Evolutionary conservation across 2,888 invertebrate species (phyloP).

Genomic region (Meta bourneti): DNA sequence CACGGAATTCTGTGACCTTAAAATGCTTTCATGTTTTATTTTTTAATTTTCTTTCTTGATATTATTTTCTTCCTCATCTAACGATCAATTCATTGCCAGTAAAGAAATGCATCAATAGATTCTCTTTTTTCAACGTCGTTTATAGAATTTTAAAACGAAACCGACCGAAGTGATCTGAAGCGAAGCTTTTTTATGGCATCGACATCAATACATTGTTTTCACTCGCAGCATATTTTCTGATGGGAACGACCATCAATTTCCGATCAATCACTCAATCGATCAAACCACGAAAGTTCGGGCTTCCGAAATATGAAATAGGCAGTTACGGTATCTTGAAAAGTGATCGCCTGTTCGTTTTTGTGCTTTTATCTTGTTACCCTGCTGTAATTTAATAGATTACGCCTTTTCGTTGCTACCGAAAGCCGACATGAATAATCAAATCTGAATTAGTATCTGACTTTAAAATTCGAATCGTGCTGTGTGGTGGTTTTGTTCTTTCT

Average conservation of each 20-base stretch:
- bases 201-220: background rate
- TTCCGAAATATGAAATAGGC: background rate
- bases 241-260: background rate
- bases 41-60: background rate
- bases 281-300: slow-evolving; percentile 15
- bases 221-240: background rate
- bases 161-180: too few species aligned
- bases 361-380: background rate
- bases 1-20: slow-evolving; percentile 47
- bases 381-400: slow-evolving; percentile 11
- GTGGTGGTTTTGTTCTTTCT: background rate
- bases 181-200: background rate
- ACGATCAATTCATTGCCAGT: background rate
- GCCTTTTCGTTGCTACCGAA: background rate
- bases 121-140: background rate
- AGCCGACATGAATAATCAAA: slow-evolving; percentile 19
- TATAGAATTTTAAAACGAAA: background rate
- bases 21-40: background rate
- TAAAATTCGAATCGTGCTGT: background rate
- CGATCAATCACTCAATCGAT: slow-evolving; percentile 26
- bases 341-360: slow-evolving; percentile 10
- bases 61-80: background rate
- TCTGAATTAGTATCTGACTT: slow-evolving; percentile 2
- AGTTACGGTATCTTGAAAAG: slow-evolving; percentile 4
- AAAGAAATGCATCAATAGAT: background rate